phyloP scores from a whole-genome alignment of 37 sponge, comb jelly and placozoan genomes.

The Ianthella basta region DNA sequence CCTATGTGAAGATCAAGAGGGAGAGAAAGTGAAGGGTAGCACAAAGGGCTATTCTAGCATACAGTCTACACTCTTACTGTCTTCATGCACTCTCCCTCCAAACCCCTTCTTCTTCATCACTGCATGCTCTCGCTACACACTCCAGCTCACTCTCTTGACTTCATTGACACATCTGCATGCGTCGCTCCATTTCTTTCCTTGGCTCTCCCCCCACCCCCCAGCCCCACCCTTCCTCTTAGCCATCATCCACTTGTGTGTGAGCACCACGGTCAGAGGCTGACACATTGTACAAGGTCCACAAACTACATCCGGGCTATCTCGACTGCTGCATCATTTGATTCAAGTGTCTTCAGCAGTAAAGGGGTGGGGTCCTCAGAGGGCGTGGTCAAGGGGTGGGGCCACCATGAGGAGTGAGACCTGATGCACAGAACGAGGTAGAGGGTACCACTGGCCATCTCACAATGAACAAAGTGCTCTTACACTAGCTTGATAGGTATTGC shows the following conservation, averaged over 20 bases:
- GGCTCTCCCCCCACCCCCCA: neutral
- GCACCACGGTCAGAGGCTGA: constrained; percentile 61
- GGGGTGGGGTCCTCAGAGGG: no score
- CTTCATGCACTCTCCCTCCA: no score
- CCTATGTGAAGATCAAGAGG: constrained; percentile 46
- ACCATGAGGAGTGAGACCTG: no score
- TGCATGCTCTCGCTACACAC: neutral
- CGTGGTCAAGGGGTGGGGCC: no score
- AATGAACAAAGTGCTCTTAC: no score
- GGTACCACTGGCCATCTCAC: no score
- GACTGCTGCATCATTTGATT: no score
- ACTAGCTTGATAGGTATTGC: no score
- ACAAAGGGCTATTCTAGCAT: neutral
- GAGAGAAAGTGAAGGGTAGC: neutral
- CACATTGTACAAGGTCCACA: constrained; percentile 78
- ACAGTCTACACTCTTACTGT: no score
- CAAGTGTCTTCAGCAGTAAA: no score
- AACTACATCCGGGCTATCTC: constrained; percentile 67
- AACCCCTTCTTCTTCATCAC: neutral
- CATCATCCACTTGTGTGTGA: constrained; percentile 85
- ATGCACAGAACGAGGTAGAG: no score
- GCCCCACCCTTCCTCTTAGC: constrained; percentile 19
- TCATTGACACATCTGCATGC: neutral
- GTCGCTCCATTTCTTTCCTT: neutral
- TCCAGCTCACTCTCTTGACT: constrained; percentile 60